Evolutionary conservation across 2,113 vertebrate genomes (phyloP).

Genomic region (Daubentonia madagascariensis): DNA sequence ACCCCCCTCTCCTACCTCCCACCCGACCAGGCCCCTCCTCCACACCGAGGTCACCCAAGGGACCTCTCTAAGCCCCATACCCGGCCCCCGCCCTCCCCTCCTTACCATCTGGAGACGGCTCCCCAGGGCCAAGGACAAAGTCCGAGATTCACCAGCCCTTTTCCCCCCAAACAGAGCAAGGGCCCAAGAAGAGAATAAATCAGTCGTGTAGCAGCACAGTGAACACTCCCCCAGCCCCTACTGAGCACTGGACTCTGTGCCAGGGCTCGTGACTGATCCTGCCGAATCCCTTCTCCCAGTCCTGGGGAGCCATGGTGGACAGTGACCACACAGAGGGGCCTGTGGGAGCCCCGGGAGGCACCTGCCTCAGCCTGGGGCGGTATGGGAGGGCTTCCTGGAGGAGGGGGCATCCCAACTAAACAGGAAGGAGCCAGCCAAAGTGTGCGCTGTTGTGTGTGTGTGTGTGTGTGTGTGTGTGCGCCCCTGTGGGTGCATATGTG

Average conservation of each 20-base stretch:
- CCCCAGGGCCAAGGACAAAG: neutral
- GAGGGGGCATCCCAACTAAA: neutral
- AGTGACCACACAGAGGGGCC: fast-evolving
- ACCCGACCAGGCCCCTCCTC: fast-evolving
- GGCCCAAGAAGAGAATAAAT: fast-evolving
- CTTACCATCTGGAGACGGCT: too few relatives aligned
- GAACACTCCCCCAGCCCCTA: neutral
- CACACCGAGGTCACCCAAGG: fast-evolving
- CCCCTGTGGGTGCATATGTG: neutral
- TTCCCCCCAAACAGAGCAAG: fast-evolving
- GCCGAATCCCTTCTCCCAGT: too few relatives aligned
- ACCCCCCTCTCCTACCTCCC: fast-evolving
- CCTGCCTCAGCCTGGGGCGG: neutral
- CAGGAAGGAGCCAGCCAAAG: neutral
- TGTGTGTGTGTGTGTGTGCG: too few relatives aligned
- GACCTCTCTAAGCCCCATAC: neutral
- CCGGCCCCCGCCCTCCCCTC: neutral
- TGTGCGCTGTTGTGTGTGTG: neutral
- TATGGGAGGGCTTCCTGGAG: neutral
- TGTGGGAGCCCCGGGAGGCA: neutral
- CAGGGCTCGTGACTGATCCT: neutral
- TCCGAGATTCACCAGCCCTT: neutral
- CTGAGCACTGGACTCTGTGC: fast-evolving
- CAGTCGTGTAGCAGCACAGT: fast-evolving
- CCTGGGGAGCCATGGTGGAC: neutral